These are phyloP conservation scores for Andrena hattorfiana DNA, from an alignment of 2,888 invertebrate species.

Conservation along the genomic window DNA sequence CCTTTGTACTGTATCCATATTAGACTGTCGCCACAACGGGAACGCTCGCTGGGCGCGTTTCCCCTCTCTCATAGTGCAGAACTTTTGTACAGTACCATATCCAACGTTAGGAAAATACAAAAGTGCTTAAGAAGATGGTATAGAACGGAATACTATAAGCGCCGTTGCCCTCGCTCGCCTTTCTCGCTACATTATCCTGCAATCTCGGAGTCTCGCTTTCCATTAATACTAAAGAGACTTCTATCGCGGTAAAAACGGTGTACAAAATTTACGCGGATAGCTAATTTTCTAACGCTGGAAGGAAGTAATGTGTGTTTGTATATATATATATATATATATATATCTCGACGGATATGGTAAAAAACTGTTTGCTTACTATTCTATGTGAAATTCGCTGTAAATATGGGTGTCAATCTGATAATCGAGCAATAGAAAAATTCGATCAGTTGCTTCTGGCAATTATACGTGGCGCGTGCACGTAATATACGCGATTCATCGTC, in stretches of 20 bases:
- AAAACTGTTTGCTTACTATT: constrained; percentile 54
- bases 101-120: constrained; percentile 67
- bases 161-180: constrained; percentile 45
- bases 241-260: constrained; percentile 43
- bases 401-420: constrained; percentile 31
- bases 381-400: constrained; percentile 45
- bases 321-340: constrained; percentile 35
- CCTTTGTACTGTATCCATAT: constrained; percentile 67
- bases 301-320: constrained; percentile 32
- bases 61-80: constrained; percentile 22
- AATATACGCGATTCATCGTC: constrained; percentile 13
- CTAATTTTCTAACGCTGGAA: constrained; percentile 60
- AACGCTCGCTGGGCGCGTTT: constrained; percentile 49
- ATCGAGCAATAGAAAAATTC: constrained; percentile 34
- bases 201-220: constrained; percentile 33
- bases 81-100: constrained; percentile 48
- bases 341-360: constrained; percentile 67
- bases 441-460: constrained; percentile 20
- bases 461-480: constrained; percentile 4
- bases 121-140: constrained; percentile 64
- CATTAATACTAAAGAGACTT: constrained; percentile 48
- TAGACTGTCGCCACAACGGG: constrained; percentile 61
- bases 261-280: constrained; percentile 50
- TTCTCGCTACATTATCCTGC: constrained; percentile 50
- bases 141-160: constrained; percentile 62